These are phyloP conservation scores for Latheticus oryzae DNA, from an alignment of 2,888 invertebrate species.

Conservation along the genomic window DNA sequence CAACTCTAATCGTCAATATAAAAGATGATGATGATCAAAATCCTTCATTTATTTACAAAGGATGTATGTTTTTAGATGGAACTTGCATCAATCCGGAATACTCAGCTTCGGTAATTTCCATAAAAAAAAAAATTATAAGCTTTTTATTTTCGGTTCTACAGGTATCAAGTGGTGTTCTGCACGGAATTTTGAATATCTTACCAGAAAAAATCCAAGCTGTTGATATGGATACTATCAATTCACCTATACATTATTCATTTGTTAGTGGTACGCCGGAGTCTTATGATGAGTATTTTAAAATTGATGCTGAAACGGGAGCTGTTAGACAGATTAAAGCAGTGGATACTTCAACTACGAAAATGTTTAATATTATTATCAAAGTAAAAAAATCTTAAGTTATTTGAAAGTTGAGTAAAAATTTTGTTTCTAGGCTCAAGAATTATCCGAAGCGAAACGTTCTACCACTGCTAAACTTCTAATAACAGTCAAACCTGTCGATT, in stretches of 20 bases:
- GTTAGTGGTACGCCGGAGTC: constrained; percentile 82
- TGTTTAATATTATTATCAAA: constrained; percentile 85
- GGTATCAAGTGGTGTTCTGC: constrained; percentile 85
- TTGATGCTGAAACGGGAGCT: constrained; percentile 83
- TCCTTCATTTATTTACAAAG: constrained; percentile 90
- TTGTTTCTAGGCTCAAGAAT: constrained; percentile 77
- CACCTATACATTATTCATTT: constrained; percentile 85
- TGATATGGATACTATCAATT: constrained; percentile 89
- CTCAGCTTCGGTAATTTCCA: constrained; percentile 78
- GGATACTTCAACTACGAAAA: constrained; percentile 81
- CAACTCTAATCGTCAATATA: constrained; percentile 86
- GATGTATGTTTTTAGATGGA: constrained; percentile 84
- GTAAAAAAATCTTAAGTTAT: constrained; percentile 62
- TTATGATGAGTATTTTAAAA: constrained; percentile 84
- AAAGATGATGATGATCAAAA: constrained; percentile 92
- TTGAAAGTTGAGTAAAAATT: constrained; percentile 17
- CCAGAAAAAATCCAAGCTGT: constrained; percentile 92
- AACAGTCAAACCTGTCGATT: constrained; percentile 87
- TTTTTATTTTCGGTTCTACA: constrained; percentile 54
- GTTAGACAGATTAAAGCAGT: constrained; percentile 85
- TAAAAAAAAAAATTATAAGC: too few relatives aligned
- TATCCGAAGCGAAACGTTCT: constrained; percentile 80
- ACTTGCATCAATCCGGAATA: constrained; percentile 91
- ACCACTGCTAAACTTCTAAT: constrained; percentile 86
- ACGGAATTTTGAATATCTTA: constrained; percentile 84